A percentile compares a stretch with the other conserved stretches of the same genome.
Evolutionary conservation across 53 echinoderm and acorn worm genomes (phyloP).

Genomic region (Holothuria leucospilota): DNA sequence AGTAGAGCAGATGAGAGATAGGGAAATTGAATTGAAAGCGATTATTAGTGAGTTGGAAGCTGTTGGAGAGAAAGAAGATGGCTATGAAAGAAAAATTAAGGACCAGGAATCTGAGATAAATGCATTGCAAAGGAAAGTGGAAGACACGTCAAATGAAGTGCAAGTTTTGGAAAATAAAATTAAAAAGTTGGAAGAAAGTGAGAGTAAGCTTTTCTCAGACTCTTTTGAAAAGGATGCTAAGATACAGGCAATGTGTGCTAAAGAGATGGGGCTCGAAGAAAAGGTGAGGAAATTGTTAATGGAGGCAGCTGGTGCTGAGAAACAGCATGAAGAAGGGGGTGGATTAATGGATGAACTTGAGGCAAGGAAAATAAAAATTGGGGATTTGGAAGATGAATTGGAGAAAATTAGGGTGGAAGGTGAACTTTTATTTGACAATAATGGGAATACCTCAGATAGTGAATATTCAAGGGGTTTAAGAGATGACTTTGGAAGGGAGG

Average conservation of each 20-base stretch:
- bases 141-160: background rate
- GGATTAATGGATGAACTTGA: constrained; percentile 19
- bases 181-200: constrained; percentile 9
- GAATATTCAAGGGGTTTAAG: background rate
- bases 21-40: too few relatives aligned
- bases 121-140: background rate
- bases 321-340: background rate
- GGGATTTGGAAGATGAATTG: constrained; percentile 45
- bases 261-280: constrained; percentile 29
- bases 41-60: background rate
- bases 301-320: constrained; percentile 6
- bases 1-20: background rate
- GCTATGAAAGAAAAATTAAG: background rate
- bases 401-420: constrained; percentile 43
- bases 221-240: constrained; percentile 36
- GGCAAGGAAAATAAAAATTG: constrained; percentile 42
- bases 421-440: background rate
- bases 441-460: background rate
- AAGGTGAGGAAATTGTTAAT: constrained; percentile 10
- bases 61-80: background rate
- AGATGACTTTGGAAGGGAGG: background rate
- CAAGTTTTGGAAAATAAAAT: background rate
- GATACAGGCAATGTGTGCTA: constrained; percentile 6
- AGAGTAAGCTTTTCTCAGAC: constrained; percentile 31
- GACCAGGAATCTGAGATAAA: constrained; percentile 30